Evolutionary conservation across 1,140 invertebrate genomes (phyloP).

Genomic region (Pseudomyrmex dendroicus): DNA sequence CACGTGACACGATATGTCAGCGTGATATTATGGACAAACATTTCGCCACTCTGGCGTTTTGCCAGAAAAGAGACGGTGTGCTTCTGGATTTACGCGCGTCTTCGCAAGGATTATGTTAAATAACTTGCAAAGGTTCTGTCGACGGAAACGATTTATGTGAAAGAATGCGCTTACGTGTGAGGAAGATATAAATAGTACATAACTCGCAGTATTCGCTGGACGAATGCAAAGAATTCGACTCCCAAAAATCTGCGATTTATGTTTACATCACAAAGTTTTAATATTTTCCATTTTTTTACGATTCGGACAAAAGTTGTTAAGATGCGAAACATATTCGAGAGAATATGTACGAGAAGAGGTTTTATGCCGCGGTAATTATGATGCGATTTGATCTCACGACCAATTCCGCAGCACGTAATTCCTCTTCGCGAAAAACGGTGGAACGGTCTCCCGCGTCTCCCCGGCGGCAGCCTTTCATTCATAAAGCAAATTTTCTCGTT

Average conservation of each 20-base stretch:
- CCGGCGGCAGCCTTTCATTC: conserved; percentile 41
- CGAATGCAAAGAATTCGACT: neutral
- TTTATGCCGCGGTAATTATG: neutral
- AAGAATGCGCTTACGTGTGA: neutral
- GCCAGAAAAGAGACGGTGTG: conserved; percentile 34
- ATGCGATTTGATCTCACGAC: conserved; percentile 40
- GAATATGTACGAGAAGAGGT: conserved; percentile 9
- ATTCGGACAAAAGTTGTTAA: neutral
- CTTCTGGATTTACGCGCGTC: conserved; percentile 48
- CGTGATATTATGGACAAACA: conserved; percentile 40
- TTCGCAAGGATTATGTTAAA: conserved; percentile 69
- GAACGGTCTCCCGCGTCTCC: neutral
- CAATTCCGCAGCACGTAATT: conserved; percentile 32
- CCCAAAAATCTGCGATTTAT: too few species aligned
- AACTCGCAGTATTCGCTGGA: neutral
- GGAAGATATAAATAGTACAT: conserved; percentile 5
- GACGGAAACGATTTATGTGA: conserved; percentile 1
- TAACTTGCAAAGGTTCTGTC: neutral
- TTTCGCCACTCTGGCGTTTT: conserved; percentile 55
- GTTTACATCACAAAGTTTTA: neutral
- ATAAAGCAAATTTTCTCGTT: conserved; percentile 33
- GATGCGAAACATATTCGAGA: neutral
- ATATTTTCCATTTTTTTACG: neutral
- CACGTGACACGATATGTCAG: conserved; percentile 31
- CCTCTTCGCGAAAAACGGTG: conserved; percentile 18